Base-by-base conservation (phyloP, 2,113 vertebrate species). In the Pelmatolapia mariae region DNA sequence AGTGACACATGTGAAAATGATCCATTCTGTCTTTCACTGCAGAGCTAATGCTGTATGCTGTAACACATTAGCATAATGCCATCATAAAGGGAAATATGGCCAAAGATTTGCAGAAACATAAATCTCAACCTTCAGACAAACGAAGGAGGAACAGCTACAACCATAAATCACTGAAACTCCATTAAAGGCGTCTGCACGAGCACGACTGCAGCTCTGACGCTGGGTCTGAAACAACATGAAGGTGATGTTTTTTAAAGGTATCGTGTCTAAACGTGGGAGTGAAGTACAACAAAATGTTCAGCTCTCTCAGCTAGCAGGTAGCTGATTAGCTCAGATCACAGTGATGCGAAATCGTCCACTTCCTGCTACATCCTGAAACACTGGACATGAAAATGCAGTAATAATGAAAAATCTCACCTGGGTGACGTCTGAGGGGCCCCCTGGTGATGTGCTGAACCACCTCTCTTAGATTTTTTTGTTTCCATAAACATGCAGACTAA, bases 401-500 rank as follows among this genome's bases (percentile, higher is more conserved):
- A 45, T 15, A 7, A 7, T 47, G 45, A 47, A 68, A 68, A 0
- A 40, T 13, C 11, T 68, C 0, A 68, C 36, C 36, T 9, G 7
- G 36, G 19, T 13, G 36, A 68, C 2, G 7, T 40, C 36, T 13
- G 36, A 22, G 1, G 7, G 12, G 63, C 36, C n/a, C 22, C 11
- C 59, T n/a, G 31, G 16, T 36, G 59, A 68, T 11, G 2, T 5
- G 33, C 63, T 68, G 63, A 40, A 40, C 19, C 63, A 13, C 63
- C 33, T 18, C 57, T 8, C 11, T 4, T 4, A 22, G 63, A 22
- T 40, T 18, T 8, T 7, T 50, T 40, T 1, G 63, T 40, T 13
- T 68, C 1, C 19, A 22, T 63, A 19, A 68, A 68, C 11, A 2
- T 40, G 63, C 63, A 38, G 63, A 68, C 36, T 22, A 2, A 22